Base-by-base conservation (phyloP, 2,888 invertebrate genomes). In the Catocala fraxini region DNA sequence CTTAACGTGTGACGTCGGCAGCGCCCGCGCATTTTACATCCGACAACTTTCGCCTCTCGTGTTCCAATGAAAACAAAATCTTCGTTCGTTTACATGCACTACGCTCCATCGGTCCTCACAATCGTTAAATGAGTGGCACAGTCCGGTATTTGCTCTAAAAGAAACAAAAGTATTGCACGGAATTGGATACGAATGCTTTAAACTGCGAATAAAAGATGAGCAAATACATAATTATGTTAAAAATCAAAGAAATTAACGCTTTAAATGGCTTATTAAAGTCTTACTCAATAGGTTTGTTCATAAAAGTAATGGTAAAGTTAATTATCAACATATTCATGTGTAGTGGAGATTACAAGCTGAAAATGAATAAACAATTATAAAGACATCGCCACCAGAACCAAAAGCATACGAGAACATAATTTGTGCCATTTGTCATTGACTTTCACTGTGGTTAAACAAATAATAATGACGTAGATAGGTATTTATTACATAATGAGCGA, bases 1-100 rank as follows among this genome's bases (percentile, higher is more conserved):
- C 64, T 58, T 51, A 46, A 34, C 61, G 51, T 43, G 63, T 75
- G 70, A 74, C 68, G 74, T 61, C 25, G 58, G 5, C 41, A 51
- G 59, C 59, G 51, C 55, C 56, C 56, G 68, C 48, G 57, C 61
- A 66, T 63, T 71, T 71, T 48, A 63, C 68, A 68, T 66, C 68
- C 62, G 58, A 65, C 60, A 65, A 75, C 76, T 76, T 76, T 76
- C 76, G 77, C 77, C 53, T 59, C 56, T 70, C 65, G 51, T 66
- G 64, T 59, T 52, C 46, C 62, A 68, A 70, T 68, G 73, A 76
- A 79, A 71, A 69, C 64, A 69, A 74, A 72, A 65, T 70, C 51
- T 56, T 58, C 51, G 58, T 51, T 67, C 57, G 46, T 60, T 59
- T 51, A 67, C 55, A 63, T 63, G 49, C 43, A 59, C 13, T 55